phyloP scores from a whole-genome alignment of 2,113 vertebrate genomes.

The Neodon shergylaensis region DNA sequence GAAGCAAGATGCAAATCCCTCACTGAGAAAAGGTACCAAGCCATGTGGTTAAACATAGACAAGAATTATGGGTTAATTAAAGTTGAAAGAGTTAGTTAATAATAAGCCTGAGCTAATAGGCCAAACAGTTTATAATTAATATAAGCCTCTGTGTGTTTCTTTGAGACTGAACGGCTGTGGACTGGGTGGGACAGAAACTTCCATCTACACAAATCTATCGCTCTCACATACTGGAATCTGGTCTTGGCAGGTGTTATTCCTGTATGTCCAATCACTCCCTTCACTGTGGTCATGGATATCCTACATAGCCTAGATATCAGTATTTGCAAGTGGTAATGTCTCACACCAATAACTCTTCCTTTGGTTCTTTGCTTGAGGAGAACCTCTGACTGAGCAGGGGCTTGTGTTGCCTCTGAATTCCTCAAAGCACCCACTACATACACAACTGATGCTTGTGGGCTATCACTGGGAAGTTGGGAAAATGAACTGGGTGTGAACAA shows the following conservation, averaged over 20 bases:
- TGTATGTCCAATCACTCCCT: not conserved
- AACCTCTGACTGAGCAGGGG: not conserved
- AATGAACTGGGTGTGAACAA: accelerated
- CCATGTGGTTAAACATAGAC: too few relatives aligned
- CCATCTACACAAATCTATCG: not conserved
- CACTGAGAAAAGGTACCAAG: too few relatives aligned
- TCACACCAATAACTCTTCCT: not conserved
- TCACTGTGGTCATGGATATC: not conserved
- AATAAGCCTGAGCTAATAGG: too few relatives aligned
- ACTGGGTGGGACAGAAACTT: too few relatives aligned
- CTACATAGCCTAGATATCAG: not conserved
- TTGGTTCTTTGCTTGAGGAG: not conserved
- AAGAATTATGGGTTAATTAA: too few relatives aligned
- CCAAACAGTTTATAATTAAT: too few relatives aligned
- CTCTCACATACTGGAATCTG: not conserved
- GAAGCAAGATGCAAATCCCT: too few relatives aligned
- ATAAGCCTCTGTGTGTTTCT: too few relatives aligned
- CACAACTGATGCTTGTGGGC: not conserved
- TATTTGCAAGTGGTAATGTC: too few relatives aligned
- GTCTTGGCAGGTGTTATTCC: not conserved
- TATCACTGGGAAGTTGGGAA: not conserved
- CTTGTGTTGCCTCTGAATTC: not conserved
- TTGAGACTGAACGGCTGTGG: too few relatives aligned
- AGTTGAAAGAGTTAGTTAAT: too few relatives aligned
- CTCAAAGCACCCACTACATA: not conserved